A percentile compares a stretch with the other conserved stretches of the same genome.
Evolutionary conservation across 2,888 invertebrate species (phyloP).

Genomic region (Caenorhabditis sp.): DNA sequence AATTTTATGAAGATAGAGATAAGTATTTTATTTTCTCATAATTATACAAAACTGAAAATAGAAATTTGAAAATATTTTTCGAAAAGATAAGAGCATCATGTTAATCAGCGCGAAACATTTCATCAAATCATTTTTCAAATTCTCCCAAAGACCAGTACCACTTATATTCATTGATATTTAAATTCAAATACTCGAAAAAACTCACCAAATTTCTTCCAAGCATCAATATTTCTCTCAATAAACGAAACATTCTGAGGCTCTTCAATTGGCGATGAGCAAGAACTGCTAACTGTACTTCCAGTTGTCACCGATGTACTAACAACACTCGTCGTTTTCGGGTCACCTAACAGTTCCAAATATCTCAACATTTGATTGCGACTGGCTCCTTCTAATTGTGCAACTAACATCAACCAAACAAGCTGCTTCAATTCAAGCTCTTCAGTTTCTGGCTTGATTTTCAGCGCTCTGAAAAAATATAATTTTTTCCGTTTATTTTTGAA

Average conservation of each 20-base stretch:
- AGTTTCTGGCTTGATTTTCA: background rate
- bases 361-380: conserved; percentile 14
- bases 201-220: no score
- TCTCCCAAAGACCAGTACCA: no score
- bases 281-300: background rate
- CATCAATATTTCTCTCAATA: no score
- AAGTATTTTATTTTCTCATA: no score
- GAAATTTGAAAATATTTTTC: no score
- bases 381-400: conserved; percentile 15
- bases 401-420: conserved; percentile 17
- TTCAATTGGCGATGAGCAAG: background rate
- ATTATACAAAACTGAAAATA: no score
- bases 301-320: background rate
- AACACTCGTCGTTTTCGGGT: background rate
- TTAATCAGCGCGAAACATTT: no score
- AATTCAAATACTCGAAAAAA: no score
- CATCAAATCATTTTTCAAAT: no score
- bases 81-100: no score
- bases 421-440: conserved; percentile 11
- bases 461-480: conserved; percentile 11
- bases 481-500: background rate
- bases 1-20: no score
- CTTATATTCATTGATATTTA: no score
- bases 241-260: background rate
- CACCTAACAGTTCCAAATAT: conserved; percentile 12